Percentiles rank a stretch among this genome's conserved stretches.
Evolutionary conservation across 2,797 vertebrate species (phyloP).

Genomic region (Emys orbicularis): DNA sequence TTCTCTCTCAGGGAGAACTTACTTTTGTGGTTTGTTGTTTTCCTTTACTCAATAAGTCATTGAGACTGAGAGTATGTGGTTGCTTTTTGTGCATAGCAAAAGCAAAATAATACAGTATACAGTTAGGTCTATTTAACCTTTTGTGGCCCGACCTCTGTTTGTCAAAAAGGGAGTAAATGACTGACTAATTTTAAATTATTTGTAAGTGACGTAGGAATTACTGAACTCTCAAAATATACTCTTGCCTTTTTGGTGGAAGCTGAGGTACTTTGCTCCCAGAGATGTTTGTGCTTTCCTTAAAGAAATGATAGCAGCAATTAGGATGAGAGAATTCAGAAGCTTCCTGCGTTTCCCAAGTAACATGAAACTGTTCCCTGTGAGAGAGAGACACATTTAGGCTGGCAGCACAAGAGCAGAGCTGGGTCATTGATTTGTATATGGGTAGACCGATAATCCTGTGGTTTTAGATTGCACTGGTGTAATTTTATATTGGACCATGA

Average conservation of each 20-base stretch:
- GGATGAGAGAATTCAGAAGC: constrained; percentile 9
- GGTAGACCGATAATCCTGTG: constrained; percentile 43
- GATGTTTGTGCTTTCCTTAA: background rate
- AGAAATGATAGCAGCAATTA: background rate
- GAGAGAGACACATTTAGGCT: background rate
- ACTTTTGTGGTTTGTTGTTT: background rate
- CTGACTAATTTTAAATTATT: background rate
- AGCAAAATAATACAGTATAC: background rate
- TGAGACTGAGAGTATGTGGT: background rate
- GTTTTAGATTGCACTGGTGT: constrained; percentile 28
- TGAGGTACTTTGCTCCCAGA: background rate
- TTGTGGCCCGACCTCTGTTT: background rate
- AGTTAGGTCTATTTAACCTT: background rate
- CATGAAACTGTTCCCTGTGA: constrained; percentile 34
- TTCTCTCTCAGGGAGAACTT: background rate
- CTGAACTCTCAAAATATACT: background rate
- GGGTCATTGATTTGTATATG: constrained; percentile 55
- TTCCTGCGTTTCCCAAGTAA: constrained; percentile 65
- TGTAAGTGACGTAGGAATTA: background rate
- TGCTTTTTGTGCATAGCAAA: background rate
- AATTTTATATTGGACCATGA: background rate
- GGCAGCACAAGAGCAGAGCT: constrained; percentile 22
- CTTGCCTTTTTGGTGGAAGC: background rate
- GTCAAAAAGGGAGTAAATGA: constrained; percentile 19
- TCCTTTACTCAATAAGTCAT: background rate